Conservation (phyloP, 2,113 vertebrate species). For the Ictidomys tridecemlineatus region DNA sequence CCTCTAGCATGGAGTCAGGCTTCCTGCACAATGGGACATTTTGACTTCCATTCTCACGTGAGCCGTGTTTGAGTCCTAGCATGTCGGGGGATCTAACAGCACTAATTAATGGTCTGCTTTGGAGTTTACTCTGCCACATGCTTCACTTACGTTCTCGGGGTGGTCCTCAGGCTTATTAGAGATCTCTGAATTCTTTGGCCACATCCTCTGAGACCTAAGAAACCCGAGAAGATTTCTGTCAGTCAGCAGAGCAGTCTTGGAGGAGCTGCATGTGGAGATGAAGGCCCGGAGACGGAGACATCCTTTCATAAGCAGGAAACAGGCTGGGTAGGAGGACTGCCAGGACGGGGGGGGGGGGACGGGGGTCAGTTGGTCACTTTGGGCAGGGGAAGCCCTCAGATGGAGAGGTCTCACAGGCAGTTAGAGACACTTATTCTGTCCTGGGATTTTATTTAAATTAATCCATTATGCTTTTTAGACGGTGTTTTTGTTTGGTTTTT, state of each 20-base stretch:
- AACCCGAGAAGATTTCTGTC: not conserved
- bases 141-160: too few relatives aligned
- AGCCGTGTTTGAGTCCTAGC: not conserved
- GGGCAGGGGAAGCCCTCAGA: too few relatives aligned
- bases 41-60: too few relatives aligned
- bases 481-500: not conserved
- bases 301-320: not conserved
- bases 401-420: not conserved
- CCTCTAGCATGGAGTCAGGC: not conserved
- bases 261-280: fast-evolving
- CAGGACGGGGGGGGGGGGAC: fast-evolving
- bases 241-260: not conserved
- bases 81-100: not conserved
- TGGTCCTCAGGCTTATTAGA: not conserved
- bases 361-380: too few relatives aligned
- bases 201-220: not conserved
- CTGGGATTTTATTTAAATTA: not conserved
- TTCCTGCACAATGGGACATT: too few relatives aligned
- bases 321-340: too few relatives aligned
- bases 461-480: not conserved
- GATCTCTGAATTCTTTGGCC: not conserved
- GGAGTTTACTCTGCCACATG: not conserved
- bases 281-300: not conserved
- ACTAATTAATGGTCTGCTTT: not conserved
- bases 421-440: not conserved